Evolutionary conservation across 2,888 invertebrate species (phyloP).

Genomic region (Brachyptera putata): DNA sequence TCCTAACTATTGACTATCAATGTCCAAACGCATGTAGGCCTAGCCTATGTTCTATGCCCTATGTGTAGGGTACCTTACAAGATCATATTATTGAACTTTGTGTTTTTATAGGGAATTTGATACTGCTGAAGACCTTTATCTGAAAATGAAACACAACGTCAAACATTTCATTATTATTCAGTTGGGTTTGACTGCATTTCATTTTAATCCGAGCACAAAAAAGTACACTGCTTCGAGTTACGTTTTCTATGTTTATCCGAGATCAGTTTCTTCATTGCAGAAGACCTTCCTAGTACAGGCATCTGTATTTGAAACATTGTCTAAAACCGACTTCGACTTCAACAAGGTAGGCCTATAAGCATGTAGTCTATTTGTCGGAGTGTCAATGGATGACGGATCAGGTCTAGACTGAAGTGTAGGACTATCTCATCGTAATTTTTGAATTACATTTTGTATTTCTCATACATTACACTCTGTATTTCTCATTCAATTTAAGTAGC

Average conservation of each 20-base stretch:
- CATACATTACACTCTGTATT: no score
- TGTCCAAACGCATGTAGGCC: no score
- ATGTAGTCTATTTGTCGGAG: no score
- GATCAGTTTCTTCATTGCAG: not conserved
- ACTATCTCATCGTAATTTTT: no score
- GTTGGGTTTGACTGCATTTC: not conserved
- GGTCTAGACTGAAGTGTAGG: no score
- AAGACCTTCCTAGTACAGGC: not conserved
- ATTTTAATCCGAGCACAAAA: not conserved
- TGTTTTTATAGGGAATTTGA: not conserved
- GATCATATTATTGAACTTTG: not conserved
- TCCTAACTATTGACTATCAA: no score
- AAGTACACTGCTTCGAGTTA: not conserved
- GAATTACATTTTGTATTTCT: no score
- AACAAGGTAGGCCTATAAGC: not conserved
- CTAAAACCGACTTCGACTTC: not conserved
- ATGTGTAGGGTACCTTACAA: no score
- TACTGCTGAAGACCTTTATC: not conserved
- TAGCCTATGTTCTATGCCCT: no score
- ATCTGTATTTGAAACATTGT: not conserved
- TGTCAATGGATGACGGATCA: no score
- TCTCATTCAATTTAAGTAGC: not conserved
- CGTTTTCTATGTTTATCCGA: not conserved
- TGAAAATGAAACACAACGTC: not conserved
- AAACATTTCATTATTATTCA: not conserved